A percentile compares a stretch with the other conserved stretches of the same genome.
Conservation (phyloP, 2,113 vertebrate species). For the Neodon shergylaensis region DNA sequence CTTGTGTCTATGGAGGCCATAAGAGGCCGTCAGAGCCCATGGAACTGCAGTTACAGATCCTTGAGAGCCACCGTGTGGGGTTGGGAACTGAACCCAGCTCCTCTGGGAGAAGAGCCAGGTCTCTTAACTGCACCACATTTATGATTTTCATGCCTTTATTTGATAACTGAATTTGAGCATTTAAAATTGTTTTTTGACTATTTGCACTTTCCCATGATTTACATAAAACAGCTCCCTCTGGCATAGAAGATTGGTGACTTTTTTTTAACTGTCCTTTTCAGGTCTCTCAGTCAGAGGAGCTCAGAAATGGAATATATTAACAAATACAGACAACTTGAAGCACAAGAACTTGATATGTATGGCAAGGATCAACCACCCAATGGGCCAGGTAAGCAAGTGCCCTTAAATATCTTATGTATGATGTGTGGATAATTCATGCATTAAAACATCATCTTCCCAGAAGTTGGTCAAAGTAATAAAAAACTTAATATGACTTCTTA, state of each 20-base stretch:
- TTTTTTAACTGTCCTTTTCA: neutral
- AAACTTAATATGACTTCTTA: neutral
- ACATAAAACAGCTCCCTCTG: neutral
- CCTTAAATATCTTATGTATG: neutral
- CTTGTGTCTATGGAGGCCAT: neutral
- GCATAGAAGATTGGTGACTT: neutral
- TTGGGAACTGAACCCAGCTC: neutral
- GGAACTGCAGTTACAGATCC: neutral
- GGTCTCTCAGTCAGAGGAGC: neutral
- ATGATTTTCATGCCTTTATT: neutral
- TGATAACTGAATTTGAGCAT: neutral
- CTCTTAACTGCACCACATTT: neutral
- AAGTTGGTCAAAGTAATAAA: neutral
- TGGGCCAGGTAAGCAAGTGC: conserved; percentile 43
- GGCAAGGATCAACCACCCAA: neutral
- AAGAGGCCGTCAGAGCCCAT: neutral
- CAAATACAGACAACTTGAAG: conserved; percentile 64
- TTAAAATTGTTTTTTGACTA: neutral
- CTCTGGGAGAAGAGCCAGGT: neutral
- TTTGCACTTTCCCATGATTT: neutral
- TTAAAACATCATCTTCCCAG: neutral
- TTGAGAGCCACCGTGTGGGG: neutral
- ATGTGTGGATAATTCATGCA: rapidly evolving
- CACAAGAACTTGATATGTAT: neutral
- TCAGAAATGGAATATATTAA: conserved; percentile 55